Evolutionary conservation across 2,888 invertebrate species (phyloP), one percentile per base, ranked within the genome.

Genomic region (Cordilura impudica): DNA sequence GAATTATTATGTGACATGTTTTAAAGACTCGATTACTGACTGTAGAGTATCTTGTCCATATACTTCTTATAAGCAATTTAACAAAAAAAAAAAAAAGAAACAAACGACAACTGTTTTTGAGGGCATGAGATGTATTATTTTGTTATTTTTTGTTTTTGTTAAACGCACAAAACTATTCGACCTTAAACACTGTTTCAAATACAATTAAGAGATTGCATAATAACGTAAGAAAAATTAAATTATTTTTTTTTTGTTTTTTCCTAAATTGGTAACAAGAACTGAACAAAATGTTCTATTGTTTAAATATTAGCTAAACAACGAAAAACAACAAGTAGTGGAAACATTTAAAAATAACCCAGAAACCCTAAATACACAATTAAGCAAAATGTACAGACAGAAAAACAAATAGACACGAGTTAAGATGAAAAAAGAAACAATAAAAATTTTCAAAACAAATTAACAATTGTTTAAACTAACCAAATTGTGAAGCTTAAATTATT

Each of bases 231-330:
- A 43, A 58, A 39, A 58, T 23, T 26, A 3, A 14, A 7, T 51
- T 10, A 4, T 7, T 0, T 39, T 10, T 54, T 14, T 54, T 54
- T 31, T 54, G 49, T 10, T 43, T 39, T 39, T n/a, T n/a, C n/a
- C n/a, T n/a, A n/a, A n/a, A n/a, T n/a, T 43, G 23, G 39, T 43
- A 43, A 53, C 23, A 74, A 58, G 66, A 63, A 19, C 18, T 73
- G 56, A 58, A 47, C 79, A 71, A 66, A 75, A 75, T 67, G 35
- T 75, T 74, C 79, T 75, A 79, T 79, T 79, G 79, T 79, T 79
- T 45, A 67, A 56, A 66, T 71, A 71, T 60, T 60, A 60, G 43
- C 60, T 39, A 63, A 39, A 61, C 19, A 49, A 65, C 16, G 49
- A 58, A 70, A 63, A 63, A 51, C 70, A 53, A 45, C 39, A 70